Evolutionary conservation across 92 coral and sea anemone species (phyloP).

Genomic region (Meandrina meandrites): DNA sequence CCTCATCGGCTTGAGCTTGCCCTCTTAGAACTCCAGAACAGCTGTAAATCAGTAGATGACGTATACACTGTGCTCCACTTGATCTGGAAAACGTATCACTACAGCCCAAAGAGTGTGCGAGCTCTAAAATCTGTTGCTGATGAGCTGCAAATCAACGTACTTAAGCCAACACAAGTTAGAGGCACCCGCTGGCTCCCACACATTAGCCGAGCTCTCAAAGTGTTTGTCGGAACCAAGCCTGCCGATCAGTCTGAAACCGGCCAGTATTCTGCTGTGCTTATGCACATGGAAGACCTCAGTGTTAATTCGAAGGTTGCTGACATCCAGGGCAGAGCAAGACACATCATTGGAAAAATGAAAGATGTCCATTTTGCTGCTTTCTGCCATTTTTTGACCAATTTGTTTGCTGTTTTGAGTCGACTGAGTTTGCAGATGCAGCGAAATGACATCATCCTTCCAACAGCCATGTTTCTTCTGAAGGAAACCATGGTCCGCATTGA

Average conservation of each 20-base stretch:
- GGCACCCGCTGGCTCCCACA: slow-evolving; percentile 51
- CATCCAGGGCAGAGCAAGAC: slow-evolving; percentile 1
- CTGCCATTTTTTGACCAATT: slow-evolving; percentile 8
- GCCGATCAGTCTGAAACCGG: no score
- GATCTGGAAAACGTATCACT: slow-evolving; percentile 47
- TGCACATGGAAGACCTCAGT: no score
- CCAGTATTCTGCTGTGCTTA: no score
- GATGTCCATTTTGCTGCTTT: slow-evolving; percentile 13
- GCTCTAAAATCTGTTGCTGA: slow-evolving; percentile 34
- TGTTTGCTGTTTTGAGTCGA: neutral
- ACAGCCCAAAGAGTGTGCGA: slow-evolving; percentile 39
- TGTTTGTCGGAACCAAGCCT: no score
- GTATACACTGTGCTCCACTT: slow-evolving; percentile 35
- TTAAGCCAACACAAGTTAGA: slow-evolving; percentile 46
- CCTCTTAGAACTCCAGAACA: slow-evolving; percentile 38
- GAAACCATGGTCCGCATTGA: slow-evolving; percentile 21
- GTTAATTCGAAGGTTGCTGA: neutral
- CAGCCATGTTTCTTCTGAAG: slow-evolving; percentile 27
- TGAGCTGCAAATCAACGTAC: slow-evolving; percentile 30
- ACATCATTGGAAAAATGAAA: neutral
- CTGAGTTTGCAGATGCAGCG: slow-evolving; percentile 38
- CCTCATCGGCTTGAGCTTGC: slow-evolving; percentile 46
- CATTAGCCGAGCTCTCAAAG: no score
- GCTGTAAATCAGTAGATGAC: slow-evolving; percentile 38
- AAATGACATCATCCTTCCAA: slow-evolving; percentile 46